These are phyloP conservation scores for Icerya purchasi DNA, from an alignment of 2,888 invertebrate species.

Conservation along the genomic window DNA sequence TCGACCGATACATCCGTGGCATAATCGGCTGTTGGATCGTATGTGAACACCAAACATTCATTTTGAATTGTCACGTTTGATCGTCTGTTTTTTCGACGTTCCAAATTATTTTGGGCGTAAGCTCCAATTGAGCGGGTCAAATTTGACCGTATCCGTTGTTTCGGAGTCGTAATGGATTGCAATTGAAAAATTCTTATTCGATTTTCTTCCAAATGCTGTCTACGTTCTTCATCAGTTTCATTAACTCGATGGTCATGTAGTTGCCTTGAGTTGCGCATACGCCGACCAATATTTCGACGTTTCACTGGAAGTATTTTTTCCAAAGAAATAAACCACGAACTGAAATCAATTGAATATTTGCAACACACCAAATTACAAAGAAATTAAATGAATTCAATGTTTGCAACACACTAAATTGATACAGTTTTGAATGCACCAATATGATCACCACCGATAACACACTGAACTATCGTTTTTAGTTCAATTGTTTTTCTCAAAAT, in stretches of 20 bases:
- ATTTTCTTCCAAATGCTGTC: constrained; percentile 1
- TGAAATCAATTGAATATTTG: too few species aligned
- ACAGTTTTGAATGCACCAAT: too few species aligned
- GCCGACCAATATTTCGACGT: not conserved
- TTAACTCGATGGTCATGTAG: constrained; percentile 1
- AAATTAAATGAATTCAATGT: too few species aligned
- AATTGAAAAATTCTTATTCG: not conserved
- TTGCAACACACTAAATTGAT: too few species aligned
- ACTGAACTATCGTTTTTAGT: too few species aligned
- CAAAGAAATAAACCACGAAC: too few species aligned
- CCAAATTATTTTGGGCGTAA: too few species aligned
- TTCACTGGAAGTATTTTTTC: too few species aligned
- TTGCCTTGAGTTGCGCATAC: not conserved
- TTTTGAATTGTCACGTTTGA: not conserved
- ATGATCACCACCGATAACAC: too few species aligned
- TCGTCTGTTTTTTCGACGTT: not conserved
- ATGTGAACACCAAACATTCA: not conserved
- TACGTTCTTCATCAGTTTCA: constrained; percentile 1
- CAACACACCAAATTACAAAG: too few species aligned
- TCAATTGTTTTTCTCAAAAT: too few species aligned
- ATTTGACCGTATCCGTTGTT: constrained; percentile 1
- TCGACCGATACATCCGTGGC: not conserved
- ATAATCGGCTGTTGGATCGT: not conserved
- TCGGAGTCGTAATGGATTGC: not conserved
- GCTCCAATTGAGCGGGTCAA: too few species aligned